Evolutionary conservation across 2,888 invertebrate genomes (phyloP).

Genomic region (Pyrocoelia pectoralis): DNA sequence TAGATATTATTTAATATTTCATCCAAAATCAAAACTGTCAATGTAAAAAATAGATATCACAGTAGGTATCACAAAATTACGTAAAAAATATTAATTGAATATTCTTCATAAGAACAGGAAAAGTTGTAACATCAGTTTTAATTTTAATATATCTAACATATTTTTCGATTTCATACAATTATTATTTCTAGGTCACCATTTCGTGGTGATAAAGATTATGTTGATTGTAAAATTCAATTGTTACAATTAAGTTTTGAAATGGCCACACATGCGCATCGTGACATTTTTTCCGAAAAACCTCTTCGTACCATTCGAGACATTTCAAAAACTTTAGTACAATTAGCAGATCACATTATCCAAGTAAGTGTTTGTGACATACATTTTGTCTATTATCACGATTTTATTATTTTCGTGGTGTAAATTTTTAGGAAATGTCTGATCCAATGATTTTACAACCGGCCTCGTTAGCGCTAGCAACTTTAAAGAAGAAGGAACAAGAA

Average conservation of each 20-base stretch:
- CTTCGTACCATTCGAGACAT: conserved; percentile 77
- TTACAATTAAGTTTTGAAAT: conserved; percentile 84
- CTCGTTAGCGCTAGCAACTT: conserved; percentile 84
- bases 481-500: conserved; percentile 88
- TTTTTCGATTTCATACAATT: no score
- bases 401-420: neutral
- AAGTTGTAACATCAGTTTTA: no score
- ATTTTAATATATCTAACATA: no score
- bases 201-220: conserved; percentile 72
- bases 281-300: conserved; percentile 87
- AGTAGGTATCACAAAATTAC: no score
- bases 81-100: no score
- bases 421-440: conserved; percentile 76
- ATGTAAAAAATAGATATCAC: no score
- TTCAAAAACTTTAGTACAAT: conserved; percentile 77
- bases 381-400: no score
- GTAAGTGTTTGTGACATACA: no score
- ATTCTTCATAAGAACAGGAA: no score
- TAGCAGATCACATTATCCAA: conserved; percentile 87
- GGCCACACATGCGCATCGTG: conserved; percentile 90
- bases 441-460: conserved; percentile 92
- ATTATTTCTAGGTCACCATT: conserved; percentile 66
- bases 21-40: no score
- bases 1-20: no score
- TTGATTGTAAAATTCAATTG: conserved; percentile 74